Evolutionary conservation across 2,113 vertebrate species (phyloP).

Genomic region (Sceloporus tristichus): DNA sequence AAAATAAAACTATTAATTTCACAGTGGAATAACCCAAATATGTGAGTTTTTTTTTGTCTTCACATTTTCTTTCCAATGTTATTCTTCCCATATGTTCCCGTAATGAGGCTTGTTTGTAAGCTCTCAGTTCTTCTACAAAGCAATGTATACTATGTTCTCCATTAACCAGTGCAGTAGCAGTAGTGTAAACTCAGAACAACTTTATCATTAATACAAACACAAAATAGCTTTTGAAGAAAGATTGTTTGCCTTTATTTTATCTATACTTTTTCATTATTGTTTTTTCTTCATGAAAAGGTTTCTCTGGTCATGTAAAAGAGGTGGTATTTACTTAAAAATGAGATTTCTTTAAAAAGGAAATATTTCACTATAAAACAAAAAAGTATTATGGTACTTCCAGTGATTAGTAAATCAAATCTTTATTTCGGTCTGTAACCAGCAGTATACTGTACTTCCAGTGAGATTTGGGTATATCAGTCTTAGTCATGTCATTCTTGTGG

Average conservation of each 20-base stretch:
- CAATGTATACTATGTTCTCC: neutral
- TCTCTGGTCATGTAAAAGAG: neutral
- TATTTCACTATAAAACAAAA: neutral
- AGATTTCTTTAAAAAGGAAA: neutral
- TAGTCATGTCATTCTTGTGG: neutral
- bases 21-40: neutral
- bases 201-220: neutral
- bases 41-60: neutral
- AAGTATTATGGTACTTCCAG: neutral
- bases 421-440: too few relatives aligned
- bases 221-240: neutral
- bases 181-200: neutral
- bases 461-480: neutral
- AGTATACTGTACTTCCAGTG: neutral
- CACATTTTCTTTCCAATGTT: neutral
- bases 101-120: conserved; percentile 27
- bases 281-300: neutral
- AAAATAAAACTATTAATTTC: conserved; percentile 27
- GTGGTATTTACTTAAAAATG: too few relatives aligned
- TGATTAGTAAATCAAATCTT: neutral
- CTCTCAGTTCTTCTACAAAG: neutral
- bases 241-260: neutral
- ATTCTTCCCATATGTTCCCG: conserved; percentile 20
- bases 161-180: neutral
- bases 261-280: neutral